Evolutionary conservation across 2,113 vertebrate genomes (phyloP).

Genomic region (Nymphicus hollandicus): DNA sequence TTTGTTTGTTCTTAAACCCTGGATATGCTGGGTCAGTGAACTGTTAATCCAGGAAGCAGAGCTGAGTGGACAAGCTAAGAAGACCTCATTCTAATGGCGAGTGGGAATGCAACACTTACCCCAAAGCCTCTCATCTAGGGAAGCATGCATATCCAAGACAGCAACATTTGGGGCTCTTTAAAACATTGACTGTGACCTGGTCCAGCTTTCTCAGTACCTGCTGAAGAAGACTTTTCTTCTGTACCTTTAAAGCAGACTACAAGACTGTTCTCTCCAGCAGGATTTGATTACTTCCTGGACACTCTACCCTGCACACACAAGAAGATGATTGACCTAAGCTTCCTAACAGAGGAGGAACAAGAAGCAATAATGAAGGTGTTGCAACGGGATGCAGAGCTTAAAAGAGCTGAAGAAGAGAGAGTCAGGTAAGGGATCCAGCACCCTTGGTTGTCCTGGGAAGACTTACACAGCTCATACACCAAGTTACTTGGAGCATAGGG

Average conservation of each 20-base stretch:
- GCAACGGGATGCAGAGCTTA: conserved; percentile 86
- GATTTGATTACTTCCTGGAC: not conserved
- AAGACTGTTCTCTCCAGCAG: not conserved
- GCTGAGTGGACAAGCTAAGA: not conserved
- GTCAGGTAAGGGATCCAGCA: conserved; percentile 76
- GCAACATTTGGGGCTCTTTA: not conserved
- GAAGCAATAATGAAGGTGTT: conserved; percentile 86
- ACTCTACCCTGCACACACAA: not conserved
- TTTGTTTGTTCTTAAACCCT: not conserved
- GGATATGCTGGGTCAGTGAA: not conserved
- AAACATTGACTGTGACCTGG: not conserved
- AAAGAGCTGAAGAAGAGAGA: conserved; percentile 84
- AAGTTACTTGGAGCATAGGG: not conserved
- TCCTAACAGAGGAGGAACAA: conserved; percentile 90
- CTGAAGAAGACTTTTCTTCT: not conserved
- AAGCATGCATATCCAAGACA: not conserved
- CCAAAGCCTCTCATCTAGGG: not conserved
- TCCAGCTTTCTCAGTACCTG: not conserved
- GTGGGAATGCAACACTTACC: not conserved
- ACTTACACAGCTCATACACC: not conserved
- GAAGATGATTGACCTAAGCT: conserved; percentile 93
- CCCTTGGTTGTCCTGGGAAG: not conserved
- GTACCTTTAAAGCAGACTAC: not conserved
- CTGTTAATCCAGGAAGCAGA: conserved; percentile 5
- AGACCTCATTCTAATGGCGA: not conserved